A percentile compares a stretch with the other conserved stretches of the same genome.
These are phyloP conservation scores for Porites divaricata DNA, from an alignment of 92 coral and sea anemone species.

Conservation along the genomic window DNA sequence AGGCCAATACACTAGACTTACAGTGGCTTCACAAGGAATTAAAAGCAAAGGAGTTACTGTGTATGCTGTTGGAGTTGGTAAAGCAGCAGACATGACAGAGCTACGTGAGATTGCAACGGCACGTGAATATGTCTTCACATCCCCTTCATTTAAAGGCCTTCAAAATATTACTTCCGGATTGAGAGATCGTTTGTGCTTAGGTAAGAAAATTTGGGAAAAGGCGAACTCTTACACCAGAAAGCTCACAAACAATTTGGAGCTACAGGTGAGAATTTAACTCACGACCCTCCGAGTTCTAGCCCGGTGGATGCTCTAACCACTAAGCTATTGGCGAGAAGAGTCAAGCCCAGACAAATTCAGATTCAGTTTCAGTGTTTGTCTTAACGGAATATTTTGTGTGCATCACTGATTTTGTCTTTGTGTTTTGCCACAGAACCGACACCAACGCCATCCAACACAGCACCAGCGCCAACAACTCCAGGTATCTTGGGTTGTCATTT, in stretches of 20 bases:
- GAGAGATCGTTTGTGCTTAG: slow-evolving; percentile 1
- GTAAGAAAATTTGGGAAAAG: not conserved
- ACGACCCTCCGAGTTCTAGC: too few relatives aligned
- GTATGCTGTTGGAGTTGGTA: slow-evolving; percentile 66
- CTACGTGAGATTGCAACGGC: slow-evolving; percentile 56
- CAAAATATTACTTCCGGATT: not conserved
- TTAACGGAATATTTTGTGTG: not conserved
- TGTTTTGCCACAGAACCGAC: slow-evolving; percentile 8
- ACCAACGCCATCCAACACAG: not conserved
- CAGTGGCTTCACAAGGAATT: slow-evolving; percentile 60
- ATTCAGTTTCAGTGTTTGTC: too few relatives aligned
- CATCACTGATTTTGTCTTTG: not conserved
- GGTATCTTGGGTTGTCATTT: not conserved
- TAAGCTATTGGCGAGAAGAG: too few relatives aligned
- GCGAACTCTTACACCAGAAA: too few relatives aligned
- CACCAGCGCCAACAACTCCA: slow-evolving; percentile 1
- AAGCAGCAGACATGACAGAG: slow-evolving; percentile 23
- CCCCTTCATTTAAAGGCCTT: slow-evolving; percentile 11
- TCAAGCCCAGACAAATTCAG: too few relatives aligned
- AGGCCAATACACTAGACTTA: slow-evolving; percentile 44
- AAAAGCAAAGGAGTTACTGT: slow-evolving; percentile 55
- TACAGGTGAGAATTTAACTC: slow-evolving; percentile 50
- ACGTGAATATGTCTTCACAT: slow-evolving; percentile 30
- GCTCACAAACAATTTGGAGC: slow-evolving; percentile 17
- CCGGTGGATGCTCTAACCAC: too few relatives aligned